These are phyloP conservation scores for Heliopora coerulea DNA, from an alignment of 92 coral and sea anemone genomes.

Conservation along the genomic window DNA sequence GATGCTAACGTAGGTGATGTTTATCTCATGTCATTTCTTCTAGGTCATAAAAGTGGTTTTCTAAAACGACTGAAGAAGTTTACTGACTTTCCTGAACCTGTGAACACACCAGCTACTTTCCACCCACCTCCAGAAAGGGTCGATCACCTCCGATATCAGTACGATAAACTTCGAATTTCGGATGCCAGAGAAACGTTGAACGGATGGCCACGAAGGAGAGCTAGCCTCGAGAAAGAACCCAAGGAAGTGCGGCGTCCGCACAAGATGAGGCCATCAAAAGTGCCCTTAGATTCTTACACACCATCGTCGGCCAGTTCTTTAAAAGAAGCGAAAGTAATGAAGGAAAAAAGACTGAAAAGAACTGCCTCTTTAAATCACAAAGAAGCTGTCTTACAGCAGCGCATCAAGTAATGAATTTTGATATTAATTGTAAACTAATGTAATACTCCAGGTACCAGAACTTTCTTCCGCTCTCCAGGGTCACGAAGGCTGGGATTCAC, in stretches of 20 bases:
- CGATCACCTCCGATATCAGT: conserved; percentile 72
- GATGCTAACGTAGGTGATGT: no score
- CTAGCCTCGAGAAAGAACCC: not conserved
- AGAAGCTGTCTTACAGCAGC: conserved; percentile 72
- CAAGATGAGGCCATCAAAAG: conserved; percentile 37
- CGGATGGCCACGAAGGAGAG: conserved; percentile 20
- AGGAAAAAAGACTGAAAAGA: conserved; percentile 77
- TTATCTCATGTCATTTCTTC: no score
- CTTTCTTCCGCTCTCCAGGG: no score
- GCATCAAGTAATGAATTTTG: conserved; percentile 61
- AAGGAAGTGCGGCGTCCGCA: not conserved
- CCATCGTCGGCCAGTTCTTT: conserved; percentile 55
- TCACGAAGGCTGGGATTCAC: no score
- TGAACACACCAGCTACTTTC: conserved; percentile 76
- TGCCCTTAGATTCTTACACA: conserved; percentile 28
- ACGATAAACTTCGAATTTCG: conserved; percentile 78
- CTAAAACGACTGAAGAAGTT: conserved; percentile 34
- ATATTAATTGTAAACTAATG: no score
- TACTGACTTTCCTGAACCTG: conserved; percentile 62
- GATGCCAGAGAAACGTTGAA: conserved; percentile 41
- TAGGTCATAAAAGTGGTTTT: conserved; percentile 9
- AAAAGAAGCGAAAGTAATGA: conserved; percentile 72
- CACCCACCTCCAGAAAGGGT: conserved; percentile 79
- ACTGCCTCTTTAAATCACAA: conserved; percentile 78
- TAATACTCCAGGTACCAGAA: no score